phyloP scores from a whole-genome alignment of 2,113 vertebrate species.

The Carassius carassius region DNA sequence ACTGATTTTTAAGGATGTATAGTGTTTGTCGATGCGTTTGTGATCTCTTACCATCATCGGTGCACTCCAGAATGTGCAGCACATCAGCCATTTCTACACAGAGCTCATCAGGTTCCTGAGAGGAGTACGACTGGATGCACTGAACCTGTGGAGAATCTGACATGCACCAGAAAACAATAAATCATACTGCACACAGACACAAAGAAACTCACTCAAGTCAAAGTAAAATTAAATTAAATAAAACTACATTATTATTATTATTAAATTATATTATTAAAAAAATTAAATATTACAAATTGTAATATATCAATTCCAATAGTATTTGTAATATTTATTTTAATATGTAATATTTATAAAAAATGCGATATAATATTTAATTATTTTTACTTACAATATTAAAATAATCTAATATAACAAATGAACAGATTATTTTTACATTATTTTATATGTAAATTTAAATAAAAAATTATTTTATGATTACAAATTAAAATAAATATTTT shows the following conservation, averaged over 20 bases:
- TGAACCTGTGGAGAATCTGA: constrained; percentile 94
- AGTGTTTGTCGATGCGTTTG: not conserved
- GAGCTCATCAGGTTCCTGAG: constrained; percentile 93
- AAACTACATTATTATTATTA: not conserved
- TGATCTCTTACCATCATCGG: constrained; percentile 82
- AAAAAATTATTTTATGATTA: not conserved
- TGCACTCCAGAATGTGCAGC: constrained; percentile 89
- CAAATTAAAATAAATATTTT: not conserved
- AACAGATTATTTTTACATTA: no score
- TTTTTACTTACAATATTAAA: no score
- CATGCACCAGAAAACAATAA: constrained; percentile 36
- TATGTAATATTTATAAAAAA: no score
- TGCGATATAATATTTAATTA: no score
- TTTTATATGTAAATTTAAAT: no score
- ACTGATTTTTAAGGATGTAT: not conserved
- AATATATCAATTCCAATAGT: not conserved
- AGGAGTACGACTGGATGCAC: constrained; percentile 91
- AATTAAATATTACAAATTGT: not conserved
- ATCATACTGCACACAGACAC: not conserved
- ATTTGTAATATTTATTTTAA: not conserved
- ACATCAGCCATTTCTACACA: constrained; percentile 93
- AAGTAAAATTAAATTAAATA: not conserved
- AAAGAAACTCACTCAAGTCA: not conserved
- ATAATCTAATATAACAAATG: no score
- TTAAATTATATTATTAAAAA: not conserved